A percentile compares a stretch with the other conserved stretches of the same genome.
Conservation (phyloP, 2,113 vertebrate genomes). For the Hippoglossus stenolepis region DNA sequence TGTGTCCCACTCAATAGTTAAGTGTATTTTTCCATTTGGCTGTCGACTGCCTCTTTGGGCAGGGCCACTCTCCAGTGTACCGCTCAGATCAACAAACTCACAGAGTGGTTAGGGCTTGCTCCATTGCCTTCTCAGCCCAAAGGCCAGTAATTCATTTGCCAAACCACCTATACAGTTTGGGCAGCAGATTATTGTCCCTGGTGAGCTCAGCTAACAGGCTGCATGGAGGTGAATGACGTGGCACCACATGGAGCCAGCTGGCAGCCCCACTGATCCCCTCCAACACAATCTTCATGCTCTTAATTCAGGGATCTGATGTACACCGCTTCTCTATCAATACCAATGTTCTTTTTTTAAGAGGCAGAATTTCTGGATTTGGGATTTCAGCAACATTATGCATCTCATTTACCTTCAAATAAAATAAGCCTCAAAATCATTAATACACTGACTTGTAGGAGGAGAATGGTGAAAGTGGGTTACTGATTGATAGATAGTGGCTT, state of each 20-base stretch:
- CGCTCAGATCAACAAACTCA: constrained; percentile 24
- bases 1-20: not conserved
- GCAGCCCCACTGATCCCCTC: no score
- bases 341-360: not conserved
- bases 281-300: not conserved
- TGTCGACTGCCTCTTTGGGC: not conserved
- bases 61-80: constrained; percentile 7
- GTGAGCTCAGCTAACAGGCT: constrained; percentile 16
- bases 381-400: not conserved
- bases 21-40: constrained; percentile 12
- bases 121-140: not conserved
- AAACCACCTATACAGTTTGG: constrained; percentile 4
- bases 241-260: not conserved
- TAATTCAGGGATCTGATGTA: constrained; percentile 2
- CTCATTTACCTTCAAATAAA: not conserved
- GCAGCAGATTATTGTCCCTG: constrained; percentile 16
- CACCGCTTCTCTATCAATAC: not conserved
- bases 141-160: constrained; percentile 1
- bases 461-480: not conserved
- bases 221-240: constrained; percentile 14
- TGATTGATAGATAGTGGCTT: not conserved
- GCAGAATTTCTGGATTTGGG: not conserved
- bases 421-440: not conserved
- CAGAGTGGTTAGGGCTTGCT: constrained; percentile 15
- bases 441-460: not conserved